These are phyloP conservation scores for Coptodon bakossiorum DNA, from an alignment of 2,113 vertebrate species.

Conservation along the genomic window DNA sequence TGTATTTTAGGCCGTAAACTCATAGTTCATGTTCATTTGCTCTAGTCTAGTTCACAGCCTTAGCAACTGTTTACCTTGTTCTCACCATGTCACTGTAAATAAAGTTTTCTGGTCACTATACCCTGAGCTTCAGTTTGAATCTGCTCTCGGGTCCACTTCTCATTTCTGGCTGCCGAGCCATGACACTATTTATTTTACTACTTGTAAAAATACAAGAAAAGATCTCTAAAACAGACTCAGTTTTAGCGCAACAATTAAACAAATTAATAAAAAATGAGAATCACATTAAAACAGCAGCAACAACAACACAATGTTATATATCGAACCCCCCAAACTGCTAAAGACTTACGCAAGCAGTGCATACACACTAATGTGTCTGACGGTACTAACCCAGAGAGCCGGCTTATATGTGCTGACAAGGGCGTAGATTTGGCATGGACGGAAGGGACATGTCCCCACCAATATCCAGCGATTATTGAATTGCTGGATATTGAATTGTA, in stretches of 20 bases:
- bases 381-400: background rate
- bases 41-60: background rate
- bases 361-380: background rate
- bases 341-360: background rate
- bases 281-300: fast-evolving
- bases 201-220: background rate
- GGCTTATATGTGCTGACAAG: background rate
- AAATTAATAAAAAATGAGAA: background rate
- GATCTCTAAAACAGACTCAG: background rate
- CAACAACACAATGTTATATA: background rate
- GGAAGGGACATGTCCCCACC: too few species aligned
- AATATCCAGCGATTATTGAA: too few species aligned
- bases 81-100: background rate
- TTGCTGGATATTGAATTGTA: too few species aligned
- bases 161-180: background rate
- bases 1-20: background rate
- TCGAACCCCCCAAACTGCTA: background rate
- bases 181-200: background rate
- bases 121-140: background rate
- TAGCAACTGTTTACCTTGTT: background rate
- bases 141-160: background rate
- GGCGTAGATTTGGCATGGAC: too few species aligned
- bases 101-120: background rate
- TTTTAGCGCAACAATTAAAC: background rate
- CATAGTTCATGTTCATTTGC: background rate